phyloP scores from a whole-genome alignment of 1,140 invertebrate species.

The Octopus bimaculoides region DNA sequence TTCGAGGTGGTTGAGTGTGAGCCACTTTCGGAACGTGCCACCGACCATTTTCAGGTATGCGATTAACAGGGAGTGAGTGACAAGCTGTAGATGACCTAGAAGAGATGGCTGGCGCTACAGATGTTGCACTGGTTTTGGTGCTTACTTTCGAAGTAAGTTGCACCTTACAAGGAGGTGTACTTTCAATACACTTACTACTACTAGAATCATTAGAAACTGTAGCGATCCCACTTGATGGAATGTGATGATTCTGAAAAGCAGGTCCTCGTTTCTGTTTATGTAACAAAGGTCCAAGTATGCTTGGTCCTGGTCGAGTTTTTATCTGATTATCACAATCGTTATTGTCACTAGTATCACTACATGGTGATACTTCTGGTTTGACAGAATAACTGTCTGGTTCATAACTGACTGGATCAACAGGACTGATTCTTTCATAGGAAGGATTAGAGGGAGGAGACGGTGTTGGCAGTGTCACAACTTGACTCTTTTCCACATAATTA shows the following conservation, averaged over 20 bases:
- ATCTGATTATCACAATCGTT: neutral
- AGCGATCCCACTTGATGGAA: neutral
- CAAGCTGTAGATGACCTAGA: neutral
- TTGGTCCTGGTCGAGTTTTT: slow-evolving; percentile 2
- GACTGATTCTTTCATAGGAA: neutral
- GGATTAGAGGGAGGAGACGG: neutral
- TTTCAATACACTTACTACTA: neutral
- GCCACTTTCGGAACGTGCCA: neutral
- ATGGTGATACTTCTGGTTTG: neutral
- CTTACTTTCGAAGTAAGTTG: neutral
- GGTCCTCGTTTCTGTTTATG: neutral
- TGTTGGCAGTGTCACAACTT: neutral
- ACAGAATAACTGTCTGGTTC: neutral
- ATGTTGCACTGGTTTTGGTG: neutral
- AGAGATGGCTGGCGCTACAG: neutral
- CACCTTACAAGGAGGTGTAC: neutral
- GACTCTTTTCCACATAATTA: neutral
- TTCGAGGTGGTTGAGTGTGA: neutral
- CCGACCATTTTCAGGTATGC: slow-evolving; percentile 1
- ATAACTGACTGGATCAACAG: neutral
- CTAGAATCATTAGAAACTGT: neutral
- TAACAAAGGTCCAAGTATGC: slow-evolving; percentile 5
- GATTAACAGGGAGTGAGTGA: neutral
- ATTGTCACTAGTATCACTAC: neutral
- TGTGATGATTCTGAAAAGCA: neutral